Conservation (phyloP, 2,888 invertebrate genomes). For the Metalampra italica region DNA sequence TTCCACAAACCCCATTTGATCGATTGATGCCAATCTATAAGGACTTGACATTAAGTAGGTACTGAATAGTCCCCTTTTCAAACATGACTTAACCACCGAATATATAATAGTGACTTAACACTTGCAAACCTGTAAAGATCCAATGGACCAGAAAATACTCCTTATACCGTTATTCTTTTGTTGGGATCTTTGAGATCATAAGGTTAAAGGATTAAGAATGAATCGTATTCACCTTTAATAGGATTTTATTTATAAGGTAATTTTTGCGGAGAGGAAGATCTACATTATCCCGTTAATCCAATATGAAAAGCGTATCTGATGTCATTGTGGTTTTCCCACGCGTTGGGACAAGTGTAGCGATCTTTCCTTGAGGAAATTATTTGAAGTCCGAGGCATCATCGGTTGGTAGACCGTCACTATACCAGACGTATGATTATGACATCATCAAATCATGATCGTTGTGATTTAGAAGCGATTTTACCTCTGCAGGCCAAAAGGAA, state of each 20-base stretch:
- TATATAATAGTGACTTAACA: no score
- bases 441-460: no score
- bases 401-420: no score
- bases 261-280: background rate
- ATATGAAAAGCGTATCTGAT: background rate
- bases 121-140: background rate
- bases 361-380: background rate
- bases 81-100: background rate
- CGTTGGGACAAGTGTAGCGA: background rate
- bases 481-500: no score
- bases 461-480: no score
- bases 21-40: background rate
- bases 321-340: background rate
- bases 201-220: background rate
- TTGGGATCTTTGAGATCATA: background rate
- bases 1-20: background rate
- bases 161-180: background rate
- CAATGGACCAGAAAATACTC: background rate
- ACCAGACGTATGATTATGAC: no score
- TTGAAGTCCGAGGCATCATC: background rate
- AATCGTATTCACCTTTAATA: background rate
- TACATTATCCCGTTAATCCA: background rate
- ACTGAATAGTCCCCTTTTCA: background rate
- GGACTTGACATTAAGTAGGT: background rate
- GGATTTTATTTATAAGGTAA: constrained; percentile 3